phyloP scores from a whole-genome alignment of 30 jellyfish, hydroid and myxozoan genomes.

The Aurelia sp. region DNA sequence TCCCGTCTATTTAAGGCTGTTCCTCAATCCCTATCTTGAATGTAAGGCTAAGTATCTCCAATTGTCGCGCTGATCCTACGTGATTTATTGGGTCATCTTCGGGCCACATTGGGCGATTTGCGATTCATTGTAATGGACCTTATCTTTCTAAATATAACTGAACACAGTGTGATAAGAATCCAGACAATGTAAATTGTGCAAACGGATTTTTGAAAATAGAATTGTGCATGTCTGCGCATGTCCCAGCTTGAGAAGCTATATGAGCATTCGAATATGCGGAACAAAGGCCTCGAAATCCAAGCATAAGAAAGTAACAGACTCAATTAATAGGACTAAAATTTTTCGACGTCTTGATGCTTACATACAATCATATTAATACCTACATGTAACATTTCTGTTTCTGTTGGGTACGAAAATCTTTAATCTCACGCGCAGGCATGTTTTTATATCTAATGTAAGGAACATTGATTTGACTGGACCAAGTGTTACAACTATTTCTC shows the following conservation, averaged over 20 bases:
- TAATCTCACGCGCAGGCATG: no score
- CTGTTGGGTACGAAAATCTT: no score
- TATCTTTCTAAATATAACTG: slow-evolving; percentile 49
- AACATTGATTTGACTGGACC: no score
- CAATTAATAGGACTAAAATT: no score
- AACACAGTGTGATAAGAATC: slow-evolving; percentile 63
- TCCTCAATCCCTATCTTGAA: neutral
- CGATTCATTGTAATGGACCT: slow-evolving; percentile 35
- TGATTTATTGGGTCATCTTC: slow-evolving; percentile 65
- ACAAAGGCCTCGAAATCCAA: no score
- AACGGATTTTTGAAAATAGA: slow-evolving; percentile 1
- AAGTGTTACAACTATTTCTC: no score
- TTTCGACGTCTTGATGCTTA: no score
- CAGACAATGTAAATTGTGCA: slow-evolving; percentile 50
- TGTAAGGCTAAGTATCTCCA: slow-evolving; percentile 1
- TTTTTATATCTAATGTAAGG: no score
- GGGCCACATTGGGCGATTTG: slow-evolving; percentile 74
- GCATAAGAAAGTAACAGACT: no score
- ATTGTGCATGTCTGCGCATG: slow-evolving; percentile 8
- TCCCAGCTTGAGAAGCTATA: neutral
- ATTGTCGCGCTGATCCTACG: slow-evolving; percentile 48
- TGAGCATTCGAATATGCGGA: no score
- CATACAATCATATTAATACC: no score
- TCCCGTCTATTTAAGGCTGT: neutral
- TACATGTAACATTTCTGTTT: no score